Percentiles rank a stretch among this genome's conserved stretches.
phyloP scores from a whole-genome alignment of 2,797 vertebrate species.

The Gymnoscopelus braueri region DNA sequence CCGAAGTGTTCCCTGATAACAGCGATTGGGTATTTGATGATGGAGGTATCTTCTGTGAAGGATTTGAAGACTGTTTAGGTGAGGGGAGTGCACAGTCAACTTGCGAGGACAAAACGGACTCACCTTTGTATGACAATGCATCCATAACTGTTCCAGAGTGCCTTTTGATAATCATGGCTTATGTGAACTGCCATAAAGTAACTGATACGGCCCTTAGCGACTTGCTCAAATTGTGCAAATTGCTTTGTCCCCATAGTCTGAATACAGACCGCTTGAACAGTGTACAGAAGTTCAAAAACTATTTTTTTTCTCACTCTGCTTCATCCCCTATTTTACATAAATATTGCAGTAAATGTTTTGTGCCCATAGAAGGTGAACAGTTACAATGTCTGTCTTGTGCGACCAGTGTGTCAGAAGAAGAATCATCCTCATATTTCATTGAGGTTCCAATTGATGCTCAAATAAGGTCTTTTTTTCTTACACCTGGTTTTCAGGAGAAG shows the following conservation, averaged over 20 bases:
- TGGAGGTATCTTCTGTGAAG: slow-evolving; percentile 31
- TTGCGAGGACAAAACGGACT: slow-evolving; percentile 19
- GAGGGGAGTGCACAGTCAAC: slow-evolving; percentile 30
- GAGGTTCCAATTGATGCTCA: slow-evolving; percentile 39
- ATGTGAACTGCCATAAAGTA: slow-evolving; percentile 34
- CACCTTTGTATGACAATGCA: slow-evolving; percentile 27
- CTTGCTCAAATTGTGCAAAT: slow-evolving; percentile 37
- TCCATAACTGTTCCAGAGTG: slow-evolving; percentile 33
- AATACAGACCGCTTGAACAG: slow-evolving; percentile 34
- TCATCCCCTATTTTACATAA: slow-evolving; percentile 36
- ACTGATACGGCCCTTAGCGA: slow-evolving; percentile 35
- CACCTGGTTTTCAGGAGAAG: slow-evolving; percentile 29
- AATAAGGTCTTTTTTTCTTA: slow-evolving; percentile 19
- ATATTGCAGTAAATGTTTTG: slow-evolving; percentile 42
- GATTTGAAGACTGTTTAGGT: slow-evolving; percentile 30
- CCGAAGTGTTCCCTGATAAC: slow-evolving; percentile 21
- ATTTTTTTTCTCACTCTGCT: slow-evolving; percentile 29
- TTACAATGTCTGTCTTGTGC: slow-evolving; percentile 35
- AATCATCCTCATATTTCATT: slow-evolving; percentile 28
- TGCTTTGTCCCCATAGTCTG: slow-evolving; percentile 34
- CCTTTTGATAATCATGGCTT: slow-evolving; percentile 33
- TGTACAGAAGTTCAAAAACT: slow-evolving; percentile 35
- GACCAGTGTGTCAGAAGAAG: slow-evolving; percentile 18
- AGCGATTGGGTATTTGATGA: slow-evolving; percentile 31
- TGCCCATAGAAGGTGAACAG: slow-evolving; percentile 23